Base-by-base conservation (phyloP, 1,140 invertebrate species). In the Aricia agestis region DNA sequence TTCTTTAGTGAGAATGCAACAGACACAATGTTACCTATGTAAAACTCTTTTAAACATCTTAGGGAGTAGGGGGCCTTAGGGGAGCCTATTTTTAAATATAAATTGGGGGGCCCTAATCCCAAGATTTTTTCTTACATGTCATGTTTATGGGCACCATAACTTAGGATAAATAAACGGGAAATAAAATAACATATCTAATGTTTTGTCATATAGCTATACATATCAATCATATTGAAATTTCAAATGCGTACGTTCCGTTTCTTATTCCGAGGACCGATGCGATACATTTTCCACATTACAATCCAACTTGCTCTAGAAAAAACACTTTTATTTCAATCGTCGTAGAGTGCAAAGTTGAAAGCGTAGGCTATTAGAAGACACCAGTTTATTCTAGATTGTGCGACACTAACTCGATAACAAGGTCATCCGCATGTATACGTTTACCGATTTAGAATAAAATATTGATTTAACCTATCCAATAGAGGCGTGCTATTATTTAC, bases 331-430 rank as follows among this genome's bases (percentile, higher is more conserved):
- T 63, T 1, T 25, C 59, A 19, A 19, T 19, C 59, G 19, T 11
- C 1, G 11, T 63, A 63, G 6, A 63, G 59, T 31, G 59, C 19
- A 63, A 19, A 63, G 1, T 63, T 9, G 59, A 63, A 13, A 19
- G 18, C 59, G 5, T n/a, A 19, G 58, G 1, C 18, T 52, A 66
- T 45, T 70, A 61, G 31, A 31, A 18, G 67, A 69, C 59, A 71
- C 57, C 68, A 58, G 68, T 69, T 63, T 69, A 69, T 69, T 69
- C 68, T 61, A 69, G 68, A 69, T 69, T 68, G 57, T 68, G 25
- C 57, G 61, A 36, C 68, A 58, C 41, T 70, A 70, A 70, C 32
- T 42, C 68, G 68, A 70, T 63, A 70, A 70, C 68, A 70, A 70
- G 68, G 68, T 70, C 68, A 45, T 42, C 32, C 13, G 58, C 41